A percentile compares a stretch with the other conserved stretches of the same genome.
These are phyloP conservation scores for Nebria brevicollis DNA, from an alignment of 2,888 invertebrate species.

Conservation along the genomic window DNA sequence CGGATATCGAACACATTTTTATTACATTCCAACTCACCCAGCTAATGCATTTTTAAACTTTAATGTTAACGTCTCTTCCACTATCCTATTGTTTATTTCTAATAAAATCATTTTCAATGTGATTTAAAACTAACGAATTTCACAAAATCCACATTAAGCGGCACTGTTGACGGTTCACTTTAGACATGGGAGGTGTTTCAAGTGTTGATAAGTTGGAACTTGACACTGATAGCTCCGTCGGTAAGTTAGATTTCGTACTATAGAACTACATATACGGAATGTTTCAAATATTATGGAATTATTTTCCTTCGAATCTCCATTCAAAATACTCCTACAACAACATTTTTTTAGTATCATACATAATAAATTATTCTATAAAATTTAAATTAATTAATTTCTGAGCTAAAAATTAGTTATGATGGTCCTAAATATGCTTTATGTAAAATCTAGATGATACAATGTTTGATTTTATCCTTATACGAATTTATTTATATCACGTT, in stretches of 20 bases:
- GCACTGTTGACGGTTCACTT: conserved; percentile 45
- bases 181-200: conserved; percentile 48
- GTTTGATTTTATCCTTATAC: not conserved
- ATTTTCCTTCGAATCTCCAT: too few species aligned
- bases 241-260: conserved; percentile 21
- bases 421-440: too few species aligned
- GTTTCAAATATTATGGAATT: not conserved
- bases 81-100: conserved; percentile 99
- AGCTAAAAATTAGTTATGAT: too few species aligned
- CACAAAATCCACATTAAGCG: conserved; percentile 48
- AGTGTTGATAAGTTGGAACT: conserved; percentile 47
- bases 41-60: conserved; percentile 96
- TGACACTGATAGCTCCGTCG: conserved; percentile 40
- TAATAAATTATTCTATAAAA: too few species aligned
- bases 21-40: conserved; percentile 77
- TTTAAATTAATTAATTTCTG: too few species aligned
- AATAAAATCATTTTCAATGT: conserved; percentile 85
- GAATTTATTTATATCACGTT: not conserved
- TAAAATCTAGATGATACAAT: too few species aligned
- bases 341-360: too few species aligned
- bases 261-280: conserved; percentile 21
- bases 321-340: too few species aligned
- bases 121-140: conserved; percentile 43
- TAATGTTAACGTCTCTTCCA: conserved; percentile 94
- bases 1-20: conserved; percentile 35